These are phyloP conservation scores for Drosophila putrida DNA, from an alignment of 2,888 invertebrate genomes.

Conservation along the genomic window DNA sequence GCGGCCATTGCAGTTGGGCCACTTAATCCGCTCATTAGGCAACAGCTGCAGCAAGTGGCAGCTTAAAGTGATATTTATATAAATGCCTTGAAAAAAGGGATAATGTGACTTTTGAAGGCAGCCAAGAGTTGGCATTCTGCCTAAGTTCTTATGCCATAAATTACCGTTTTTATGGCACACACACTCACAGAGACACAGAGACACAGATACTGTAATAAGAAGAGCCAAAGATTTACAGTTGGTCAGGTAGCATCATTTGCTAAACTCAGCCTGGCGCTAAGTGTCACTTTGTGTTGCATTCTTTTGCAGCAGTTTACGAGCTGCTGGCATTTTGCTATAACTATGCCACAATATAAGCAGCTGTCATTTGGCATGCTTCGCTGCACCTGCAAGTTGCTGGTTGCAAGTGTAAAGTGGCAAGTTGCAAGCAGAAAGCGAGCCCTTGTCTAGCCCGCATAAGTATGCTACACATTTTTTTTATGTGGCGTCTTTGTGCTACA, in stretches of 20 bases:
- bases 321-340: conserved; percentile 57
- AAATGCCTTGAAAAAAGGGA: conserved; percentile 54
- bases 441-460: conserved; percentile 52
- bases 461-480: conserved; percentile 45
- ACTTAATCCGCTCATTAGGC: conserved; percentile 76
- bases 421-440: conserved; percentile 28
- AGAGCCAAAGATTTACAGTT: conserved; percentile 24
- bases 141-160: conserved; percentile 42
- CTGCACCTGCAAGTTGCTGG: conserved; percentile 47
- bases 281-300: conserved; percentile 60
- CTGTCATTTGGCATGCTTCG: conserved; percentile 68
- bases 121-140: background rate
- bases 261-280: conserved; percentile 24
- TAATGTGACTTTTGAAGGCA: conserved; percentile 58
- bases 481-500: conserved; percentile 47
- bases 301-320: conserved; percentile 55
- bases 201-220: too few relatives aligned
- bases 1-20: conserved; percentile 43
- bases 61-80: conserved; percentile 68
- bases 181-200: conserved; percentile 16
- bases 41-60: conserved; percentile 68
- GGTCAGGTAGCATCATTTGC: conserved; percentile 23
- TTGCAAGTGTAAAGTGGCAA: conserved; percentile 24
- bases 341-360: conserved; percentile 53
- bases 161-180: conserved; percentile 45